Conservation (phyloP, 1,140 invertebrate genomes). For the Mya arenaria region DNA sequence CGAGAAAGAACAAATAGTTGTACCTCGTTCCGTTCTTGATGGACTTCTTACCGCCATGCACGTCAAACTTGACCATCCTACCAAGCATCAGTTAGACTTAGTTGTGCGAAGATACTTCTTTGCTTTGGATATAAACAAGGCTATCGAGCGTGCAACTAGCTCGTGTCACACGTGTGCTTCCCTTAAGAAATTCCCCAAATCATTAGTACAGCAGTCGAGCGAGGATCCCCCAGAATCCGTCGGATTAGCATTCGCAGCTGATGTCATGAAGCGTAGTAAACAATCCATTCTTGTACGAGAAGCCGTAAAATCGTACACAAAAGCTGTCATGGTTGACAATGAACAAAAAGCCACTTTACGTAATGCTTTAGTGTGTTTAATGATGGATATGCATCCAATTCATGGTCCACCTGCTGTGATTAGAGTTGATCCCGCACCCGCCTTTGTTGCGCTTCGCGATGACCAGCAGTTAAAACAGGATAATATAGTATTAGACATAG, state of each 20-base stretch:
- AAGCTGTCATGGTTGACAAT: slow-evolving; percentile 14
- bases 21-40: slow-evolving; percentile 42
- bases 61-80: slow-evolving; percentile 49
- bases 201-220: slow-evolving; percentile 17
- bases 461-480: not conserved
- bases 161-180: slow-evolving; percentile 40
- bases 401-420: slow-evolving; percentile 43
- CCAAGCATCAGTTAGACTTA: slow-evolving; percentile 31
- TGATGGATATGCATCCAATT: slow-evolving; percentile 28
- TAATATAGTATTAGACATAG: not conserved
- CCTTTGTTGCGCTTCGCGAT: not conserved
- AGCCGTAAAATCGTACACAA: slow-evolving; percentile 49
- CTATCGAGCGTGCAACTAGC: not conserved
- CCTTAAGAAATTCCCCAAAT: slow-evolving; percentile 4
- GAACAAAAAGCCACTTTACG: slow-evolving; percentile 13
- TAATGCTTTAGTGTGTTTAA: not conserved
- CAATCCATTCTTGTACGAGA: slow-evolving; percentile 54
- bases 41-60: slow-evolving; percentile 32
- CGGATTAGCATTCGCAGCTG: slow-evolving; percentile 53
- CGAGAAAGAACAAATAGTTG: slow-evolving; percentile 43
- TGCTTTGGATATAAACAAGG: slow-evolving; percentile 53
- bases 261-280: slow-evolving; percentile 46
- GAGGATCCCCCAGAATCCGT: slow-evolving; percentile 33
- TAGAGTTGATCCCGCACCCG: slow-evolving; percentile 19
- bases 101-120: slow-evolving; percentile 50